Base-by-base conservation (phyloP, 2,888 invertebrate genomes). In the Leptinotarsa haldemani region DNA sequence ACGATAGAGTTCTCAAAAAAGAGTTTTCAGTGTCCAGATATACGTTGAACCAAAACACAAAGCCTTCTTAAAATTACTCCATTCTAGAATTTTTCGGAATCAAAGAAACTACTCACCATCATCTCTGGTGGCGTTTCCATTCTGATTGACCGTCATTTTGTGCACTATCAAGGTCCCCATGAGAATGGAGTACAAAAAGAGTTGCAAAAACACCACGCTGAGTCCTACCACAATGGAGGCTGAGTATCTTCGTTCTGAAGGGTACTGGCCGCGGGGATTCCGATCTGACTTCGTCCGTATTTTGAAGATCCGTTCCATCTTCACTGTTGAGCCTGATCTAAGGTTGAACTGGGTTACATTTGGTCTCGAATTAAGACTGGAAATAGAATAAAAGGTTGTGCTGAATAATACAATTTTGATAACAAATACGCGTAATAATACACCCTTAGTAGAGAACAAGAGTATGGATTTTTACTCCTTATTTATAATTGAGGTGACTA, bases 251-350 rank as follows among this genome's bases (percentile, higher is more conserved):
- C 92, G 86, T 83, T 93, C 93, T 0, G 92, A 92, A 1, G 93
- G 93, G 79, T 91, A 92, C 50, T 91, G 82, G n/a, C 88, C 87
- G 74, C 90, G 88, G 1, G 90, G 89, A 79, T 91, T 90, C 2
- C 90, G 90, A 83, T 90, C 90, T 12, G 91, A 90, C 84, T 91
- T 90, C 82, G 92, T 91, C 88, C 91, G 91, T 75, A 93, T 91
- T 79, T 92, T 92, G 83, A 91, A 92, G 20, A 92, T 90, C 86
- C 91, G 91, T 88, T 93, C 92, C 92, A 92, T 92, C 74, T 48
- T 69, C 15, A 20, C 12, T 67, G 13, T 30, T 53, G 53, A n/a
- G 25, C n/a, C 3, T 40, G n/a, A 30, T 15, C 3, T n/a, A 30
- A 30, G 30, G n/a, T 15, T 2, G n/a, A n/a, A 3, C n/a, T n/a